Base-by-base conservation (phyloP, 2,113 vertebrate species). In the Oreochromis aureus region DNA sequence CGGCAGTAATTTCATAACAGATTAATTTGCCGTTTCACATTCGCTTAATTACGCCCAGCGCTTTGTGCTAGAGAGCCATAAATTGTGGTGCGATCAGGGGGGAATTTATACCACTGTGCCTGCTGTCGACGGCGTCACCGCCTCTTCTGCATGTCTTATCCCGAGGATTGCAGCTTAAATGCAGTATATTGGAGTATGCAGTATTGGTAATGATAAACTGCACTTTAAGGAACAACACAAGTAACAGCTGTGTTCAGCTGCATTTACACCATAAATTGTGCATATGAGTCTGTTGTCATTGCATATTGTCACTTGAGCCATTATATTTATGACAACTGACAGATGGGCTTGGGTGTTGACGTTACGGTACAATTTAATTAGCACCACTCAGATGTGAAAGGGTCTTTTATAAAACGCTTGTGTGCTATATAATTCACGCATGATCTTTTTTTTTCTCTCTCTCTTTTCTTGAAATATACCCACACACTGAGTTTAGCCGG, bases 21-120 rank as follows among this genome's bases (percentile, higher is more conserved):
- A 93, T 94, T 94, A 91, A 94, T 96, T 93, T 93, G 85, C 82
- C 54, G 16, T 91, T 93, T 89, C 83, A 73, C 76, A 78, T 87
- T 90, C 39, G 7, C 86, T 91, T 93, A 91, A 93, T 95, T 94
- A 92, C 80, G 48, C 82, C 63, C 89, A 54, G 89, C 7, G 39
- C 90, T 88, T 93, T 93, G 86, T 94, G 91, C 86, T 81, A 27
- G 73, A 76, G 85, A 91, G 83, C 80, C 85, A 90, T 93, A 91
- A 93, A 94, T 93, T 89, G 90, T 10, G 24, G 73, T 82, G 61
- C 39, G 82, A 90, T 93, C 86, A 51, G 58, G 44, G 34, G 76
- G 86, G 80, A 88, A 51, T 91, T 92, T 91, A 83, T 89, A 56
- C 73, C 24, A 46, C 48, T 73, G 86, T 18, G 41, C 89, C 32